A percentile compares a stretch with the other conserved stretches of the same genome.
phyloP scores from a whole-genome alignment of 2,797 vertebrate species.

The Acanthiza pusilla region DNA sequence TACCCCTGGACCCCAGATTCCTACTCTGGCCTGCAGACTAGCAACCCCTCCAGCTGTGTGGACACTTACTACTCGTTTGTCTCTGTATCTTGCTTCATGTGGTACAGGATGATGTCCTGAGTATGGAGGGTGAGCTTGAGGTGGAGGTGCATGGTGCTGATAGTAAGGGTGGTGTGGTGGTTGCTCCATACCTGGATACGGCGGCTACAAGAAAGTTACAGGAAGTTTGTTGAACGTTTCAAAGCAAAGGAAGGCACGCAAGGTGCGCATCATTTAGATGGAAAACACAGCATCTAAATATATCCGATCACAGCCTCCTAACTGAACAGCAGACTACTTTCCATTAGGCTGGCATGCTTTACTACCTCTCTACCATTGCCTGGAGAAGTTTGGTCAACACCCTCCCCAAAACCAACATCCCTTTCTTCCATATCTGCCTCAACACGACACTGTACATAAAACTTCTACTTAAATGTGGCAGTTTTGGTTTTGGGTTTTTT shows the following conservation, averaged over 20 bases:
- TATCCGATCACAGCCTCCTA: background rate
- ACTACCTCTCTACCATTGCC: background rate
- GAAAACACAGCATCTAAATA: background rate
- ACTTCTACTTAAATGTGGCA: background rate
- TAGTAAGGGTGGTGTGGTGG: slow-evolving; percentile 88
- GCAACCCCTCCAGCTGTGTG: background rate
- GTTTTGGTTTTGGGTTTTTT: background rate
- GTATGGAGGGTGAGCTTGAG: slow-evolving; percentile 90
- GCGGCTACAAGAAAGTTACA: slow-evolving; percentile 76
- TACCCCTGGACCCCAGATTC: background rate
- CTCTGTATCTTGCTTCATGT: slow-evolving; percentile 92
- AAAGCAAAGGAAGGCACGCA: background rate
- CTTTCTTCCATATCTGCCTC: background rate
- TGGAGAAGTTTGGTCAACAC: background rate
- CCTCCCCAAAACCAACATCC: too few species aligned
- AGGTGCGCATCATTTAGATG: background rate
- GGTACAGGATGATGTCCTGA: slow-evolving; percentile 87
- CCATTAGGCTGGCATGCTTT: background rate
- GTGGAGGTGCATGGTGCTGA: slow-evolving; percentile 92
- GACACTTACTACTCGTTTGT: slow-evolving; percentile 89
- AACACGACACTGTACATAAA: background rate
- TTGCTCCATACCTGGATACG: slow-evolving; percentile 92
- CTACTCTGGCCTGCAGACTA: background rate
- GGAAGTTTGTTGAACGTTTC: background rate
- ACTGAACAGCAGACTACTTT: background rate